Base-by-base conservation (phyloP, 1,140 invertebrate species). In the Drosophila hydei region DNA sequence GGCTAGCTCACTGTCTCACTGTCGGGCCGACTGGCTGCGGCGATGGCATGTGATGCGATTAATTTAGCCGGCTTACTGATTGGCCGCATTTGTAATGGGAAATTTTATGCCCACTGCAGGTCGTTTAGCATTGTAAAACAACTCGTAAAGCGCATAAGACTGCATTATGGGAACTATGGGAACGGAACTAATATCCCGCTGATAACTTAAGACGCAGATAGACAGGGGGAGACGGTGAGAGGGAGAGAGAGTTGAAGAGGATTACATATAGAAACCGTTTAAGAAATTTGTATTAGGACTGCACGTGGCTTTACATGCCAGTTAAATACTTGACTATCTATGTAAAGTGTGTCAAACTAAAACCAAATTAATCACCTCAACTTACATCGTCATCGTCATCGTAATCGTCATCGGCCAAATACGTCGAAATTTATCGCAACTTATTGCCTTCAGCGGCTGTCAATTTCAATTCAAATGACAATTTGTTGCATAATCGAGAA, bases 401-500 rank as follows among this genome's bases (percentile, higher is more conserved):
- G 65, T 36, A 25, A 5, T 59, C 60, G 51, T 69, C 72, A 54
- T 48, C 16, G 27, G 40, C 45, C 40, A 33, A 45, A 23, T 71
- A 55, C 47, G 52, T 19, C 23, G 21, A 18, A 70, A 47, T 42
- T 51, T 65, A 64, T 72, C 72, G 72, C 51, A 60, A 63, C 48
- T 48, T 52, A 52, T 33, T 48, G 36, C 48, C 81, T 80, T 70
- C 72, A 64, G 27, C 45, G 65, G 59, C 78, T 88, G 83, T 87
- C 83, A 88, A 73, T 79, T 83, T 78, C 79, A 87, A 87, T 88
- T 87, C 52, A 87, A 87, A 71, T 83, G 78, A 73, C 83, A 87
- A 87, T 87, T 89, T 89, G 83, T 88, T 88, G 78, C 84, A 87
- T 83, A 89, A 87, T 87, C 83, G 75, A 74, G 75, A 50, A 74